These are phyloP conservation scores for Cheracebus regulus DNA, from an alignment of 2,797 vertebrate genomes.

Conservation along the genomic window DNA sequence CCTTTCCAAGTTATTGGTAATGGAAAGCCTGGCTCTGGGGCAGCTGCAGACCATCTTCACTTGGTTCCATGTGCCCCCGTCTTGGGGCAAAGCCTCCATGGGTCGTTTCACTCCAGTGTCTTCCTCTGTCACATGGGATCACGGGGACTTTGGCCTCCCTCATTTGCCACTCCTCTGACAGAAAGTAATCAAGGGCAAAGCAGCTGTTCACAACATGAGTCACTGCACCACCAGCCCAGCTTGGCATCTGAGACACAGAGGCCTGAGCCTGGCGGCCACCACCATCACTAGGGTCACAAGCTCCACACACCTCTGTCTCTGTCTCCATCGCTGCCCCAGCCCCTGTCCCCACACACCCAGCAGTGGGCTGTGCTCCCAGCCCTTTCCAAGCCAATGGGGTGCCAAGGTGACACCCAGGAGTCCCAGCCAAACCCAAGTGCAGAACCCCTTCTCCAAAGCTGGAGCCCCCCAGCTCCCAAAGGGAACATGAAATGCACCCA, in stretches of 20 bases:
- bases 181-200: neutral
- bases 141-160: neutral
- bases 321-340: neutral
- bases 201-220: neutral
- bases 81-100: neutral
- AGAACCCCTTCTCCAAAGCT: neutral
- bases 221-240: neutral
- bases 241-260: neutral
- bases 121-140: neutral
- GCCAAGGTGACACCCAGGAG: neutral
- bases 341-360: no score
- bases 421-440: neutral
- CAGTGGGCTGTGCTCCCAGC: neutral
- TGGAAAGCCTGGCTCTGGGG: neutral
- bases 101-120: accelerated
- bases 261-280: neutral
- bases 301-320: neutral
- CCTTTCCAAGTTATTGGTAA: neutral
- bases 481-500: accelerated
- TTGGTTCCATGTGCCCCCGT: accelerated
- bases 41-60: accelerated
- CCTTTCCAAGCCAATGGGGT: neutral
- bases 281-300: accelerated
- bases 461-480: neutral
- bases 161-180: neutral